A percentile compares a stretch with the other conserved stretches of the same genome.
phyloP scores from a whole-genome alignment of 2,113 vertebrate genomes.

The Blennius ocellaris region DNA sequence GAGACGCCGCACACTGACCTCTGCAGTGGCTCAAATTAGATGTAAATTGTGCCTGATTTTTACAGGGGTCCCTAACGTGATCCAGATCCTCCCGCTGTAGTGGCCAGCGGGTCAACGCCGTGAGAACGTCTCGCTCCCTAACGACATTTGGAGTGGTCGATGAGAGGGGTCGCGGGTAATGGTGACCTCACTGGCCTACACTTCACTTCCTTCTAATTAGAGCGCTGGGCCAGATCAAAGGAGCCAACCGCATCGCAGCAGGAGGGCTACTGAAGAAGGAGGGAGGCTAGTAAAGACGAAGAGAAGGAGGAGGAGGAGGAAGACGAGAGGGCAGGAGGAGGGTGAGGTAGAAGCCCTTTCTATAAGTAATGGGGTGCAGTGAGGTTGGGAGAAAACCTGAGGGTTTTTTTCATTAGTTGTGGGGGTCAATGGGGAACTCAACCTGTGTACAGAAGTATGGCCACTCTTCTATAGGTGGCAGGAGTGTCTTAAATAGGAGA shows the following conservation, averaged over 20 bases:
- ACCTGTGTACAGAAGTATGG: constrained; percentile 63
- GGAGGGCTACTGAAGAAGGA: constrained; percentile 91
- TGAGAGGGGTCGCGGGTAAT: constrained; percentile 88
- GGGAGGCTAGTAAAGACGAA: constrained; percentile 71
- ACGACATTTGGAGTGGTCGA: constrained; percentile 92
- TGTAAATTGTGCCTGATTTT: constrained; percentile 83
- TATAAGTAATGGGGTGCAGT: constrained; percentile 68
- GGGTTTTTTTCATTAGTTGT: constrained; percentile 65
- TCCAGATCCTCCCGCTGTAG: constrained; percentile 80
- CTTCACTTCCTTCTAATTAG: constrained; percentile 99
- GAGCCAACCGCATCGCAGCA: constrained; percentile 87
- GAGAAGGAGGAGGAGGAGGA: constrained; percentile 46
- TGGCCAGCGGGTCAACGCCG: constrained; percentile 80
- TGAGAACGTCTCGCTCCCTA: constrained; percentile 88
- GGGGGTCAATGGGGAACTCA: constrained; percentile 69
- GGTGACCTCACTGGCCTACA: constrained; percentile 95
- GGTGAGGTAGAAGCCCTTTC: constrained; percentile 60
- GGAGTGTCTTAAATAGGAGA: constrained; percentile 47
- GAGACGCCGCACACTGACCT: constrained; percentile 74
- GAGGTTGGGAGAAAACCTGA: constrained; percentile 48
- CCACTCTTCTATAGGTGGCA: constrained; percentile 63
- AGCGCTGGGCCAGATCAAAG: constrained; percentile 93
- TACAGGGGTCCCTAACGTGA: constrained; percentile 85
- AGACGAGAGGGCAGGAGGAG: constrained; percentile 43
- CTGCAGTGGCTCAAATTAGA: constrained; percentile 78